Percentiles rank a stretch among this genome's conserved stretches.
phyloP scores from a whole-genome alignment of 2,113 vertebrate genomes.

The Chunga burmeisteri region DNA sequence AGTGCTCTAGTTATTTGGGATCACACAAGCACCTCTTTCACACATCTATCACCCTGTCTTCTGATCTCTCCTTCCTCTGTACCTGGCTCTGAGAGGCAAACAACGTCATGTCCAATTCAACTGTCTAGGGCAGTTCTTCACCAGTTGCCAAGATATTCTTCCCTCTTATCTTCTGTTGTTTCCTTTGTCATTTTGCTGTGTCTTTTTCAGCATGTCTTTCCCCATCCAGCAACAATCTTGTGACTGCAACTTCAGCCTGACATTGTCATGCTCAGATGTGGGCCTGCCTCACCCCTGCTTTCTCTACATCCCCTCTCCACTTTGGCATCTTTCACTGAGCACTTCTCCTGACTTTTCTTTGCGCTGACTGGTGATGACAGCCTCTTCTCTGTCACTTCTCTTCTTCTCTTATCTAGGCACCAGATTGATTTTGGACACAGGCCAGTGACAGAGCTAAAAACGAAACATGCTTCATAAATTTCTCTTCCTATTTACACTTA shows the following conservation, averaged over 20 bases:
- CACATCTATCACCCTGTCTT: not conserved
- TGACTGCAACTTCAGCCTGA: not conserved
- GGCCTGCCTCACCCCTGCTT: not conserved
- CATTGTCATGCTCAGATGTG: not conserved
- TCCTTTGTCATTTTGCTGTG: not conserved
- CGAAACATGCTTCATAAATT: constrained; percentile 21
- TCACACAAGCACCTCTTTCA: not conserved
- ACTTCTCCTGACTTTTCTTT: not conserved
- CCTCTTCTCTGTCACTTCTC: not conserved
- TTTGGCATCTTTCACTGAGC: not conserved
- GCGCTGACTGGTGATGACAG: constrained; percentile 6
- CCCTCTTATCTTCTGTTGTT: not conserved
- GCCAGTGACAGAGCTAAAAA: constrained; percentile 4
- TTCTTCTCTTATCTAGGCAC: not conserved
- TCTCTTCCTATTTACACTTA: not conserved
- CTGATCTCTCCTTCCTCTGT: not conserved
- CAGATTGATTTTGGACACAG: constrained; percentile 15
- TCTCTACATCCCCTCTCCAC: not conserved
- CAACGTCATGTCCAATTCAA: not conserved
- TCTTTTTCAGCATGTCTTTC: not conserved
- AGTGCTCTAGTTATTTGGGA: not conserved
- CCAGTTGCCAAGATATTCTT: not conserved
- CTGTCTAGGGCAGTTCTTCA: not conserved
- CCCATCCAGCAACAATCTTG: not conserved
- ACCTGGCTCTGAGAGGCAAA: not conserved